These are phyloP conservation scores for Galagoides demidoff DNA, from an alignment of 2,797 vertebrate species.

Conservation along the genomic window DNA sequence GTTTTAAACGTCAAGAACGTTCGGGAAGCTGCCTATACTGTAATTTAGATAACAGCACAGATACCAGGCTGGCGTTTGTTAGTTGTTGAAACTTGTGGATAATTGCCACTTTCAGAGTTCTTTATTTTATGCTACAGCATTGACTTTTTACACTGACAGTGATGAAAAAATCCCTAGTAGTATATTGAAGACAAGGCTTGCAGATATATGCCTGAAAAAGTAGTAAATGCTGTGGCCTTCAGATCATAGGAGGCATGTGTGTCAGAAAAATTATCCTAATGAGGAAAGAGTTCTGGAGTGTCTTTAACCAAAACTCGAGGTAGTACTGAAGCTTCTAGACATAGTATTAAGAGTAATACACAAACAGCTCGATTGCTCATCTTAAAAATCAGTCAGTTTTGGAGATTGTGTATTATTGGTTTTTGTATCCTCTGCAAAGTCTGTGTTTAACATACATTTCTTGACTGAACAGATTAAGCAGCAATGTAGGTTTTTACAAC, in stretches of 20 bases:
- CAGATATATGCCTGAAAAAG: not conserved
- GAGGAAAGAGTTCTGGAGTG: not conserved
- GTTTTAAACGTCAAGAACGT: constrained; percentile 83
- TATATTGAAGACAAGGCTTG: constrained; percentile 39
- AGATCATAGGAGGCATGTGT: not conserved
- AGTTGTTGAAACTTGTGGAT: constrained; percentile 81
- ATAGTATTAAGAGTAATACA: constrained; percentile 40
- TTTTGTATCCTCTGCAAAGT: constrained; percentile 25
- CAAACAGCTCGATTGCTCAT: constrained; percentile 59
- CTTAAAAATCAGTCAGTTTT: constrained; percentile 71
- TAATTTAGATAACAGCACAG: constrained; percentile 86
- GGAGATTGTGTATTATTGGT: not conserved
- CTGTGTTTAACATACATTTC: constrained; percentile 53
- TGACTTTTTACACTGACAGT: constrained; percentile 39
- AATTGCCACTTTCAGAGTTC: constrained; percentile 74
- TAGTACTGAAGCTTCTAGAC: not conserved
- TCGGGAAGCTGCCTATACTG: constrained; percentile 82
- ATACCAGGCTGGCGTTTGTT: constrained; percentile 80
- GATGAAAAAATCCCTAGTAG: constrained; percentile 23
- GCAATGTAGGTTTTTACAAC: constrained; percentile 11
- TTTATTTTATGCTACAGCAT: constrained; percentile 73
- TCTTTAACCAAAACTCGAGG: not conserved
- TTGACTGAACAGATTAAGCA: constrained; percentile 34
- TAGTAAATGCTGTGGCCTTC: not conserved
- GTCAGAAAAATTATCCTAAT: not conserved